phyloP scores from a whole-genome alignment of 1,140 invertebrate species.

The Leucophenga varia region DNA sequence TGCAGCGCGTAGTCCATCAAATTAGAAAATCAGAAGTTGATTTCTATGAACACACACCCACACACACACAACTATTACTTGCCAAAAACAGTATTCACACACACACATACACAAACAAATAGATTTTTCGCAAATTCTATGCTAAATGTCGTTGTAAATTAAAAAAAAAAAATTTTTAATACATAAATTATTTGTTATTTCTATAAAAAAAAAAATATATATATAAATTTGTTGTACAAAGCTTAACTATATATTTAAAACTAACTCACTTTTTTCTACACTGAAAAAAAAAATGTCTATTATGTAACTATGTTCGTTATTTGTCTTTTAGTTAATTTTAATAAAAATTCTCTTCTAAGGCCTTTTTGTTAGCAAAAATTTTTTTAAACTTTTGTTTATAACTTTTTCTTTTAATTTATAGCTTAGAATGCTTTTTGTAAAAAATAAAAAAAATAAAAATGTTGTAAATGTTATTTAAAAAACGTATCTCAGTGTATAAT shows the following conservation, averaged over 20 bases:
- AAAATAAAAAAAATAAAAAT: slow-evolving; percentile 21
- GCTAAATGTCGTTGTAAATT: too few relatives aligned
- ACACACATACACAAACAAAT: slow-evolving; percentile 15
- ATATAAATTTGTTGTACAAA: slow-evolving; percentile 35
- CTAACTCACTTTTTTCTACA: neutral
- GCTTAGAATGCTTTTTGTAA: too few relatives aligned
- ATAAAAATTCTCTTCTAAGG: too few relatives aligned
- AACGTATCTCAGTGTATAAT: slow-evolving; percentile 53
- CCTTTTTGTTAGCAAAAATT: slow-evolving; percentile 8
- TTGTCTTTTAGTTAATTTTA: slow-evolving; percentile 5
- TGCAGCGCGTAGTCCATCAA: slow-evolving; percentile 44
- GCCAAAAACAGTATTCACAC: slow-evolving; percentile 46
- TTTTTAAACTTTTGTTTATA: slow-evolving; percentile 5
- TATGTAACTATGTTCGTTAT: slow-evolving; percentile 29
- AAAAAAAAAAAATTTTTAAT: slow-evolving; percentile 24
- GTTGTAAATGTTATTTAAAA: slow-evolving; percentile 44
- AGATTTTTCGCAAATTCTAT: slow-evolving; percentile 5
- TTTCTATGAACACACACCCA: too few relatives aligned
- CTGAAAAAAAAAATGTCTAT: slow-evolving; percentile 1
- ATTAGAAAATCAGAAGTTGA: slow-evolving; percentile 34
- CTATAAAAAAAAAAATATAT: too few relatives aligned
- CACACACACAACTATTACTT: slow-evolving; percentile 16
- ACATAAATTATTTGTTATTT: slow-evolving; percentile 50
- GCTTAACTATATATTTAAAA: too few relatives aligned
- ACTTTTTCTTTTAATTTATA: slow-evolving; percentile 25